Conservation (phyloP, 2,113 vertebrate species). For the Telmatochromis bifrenatus region DNA sequence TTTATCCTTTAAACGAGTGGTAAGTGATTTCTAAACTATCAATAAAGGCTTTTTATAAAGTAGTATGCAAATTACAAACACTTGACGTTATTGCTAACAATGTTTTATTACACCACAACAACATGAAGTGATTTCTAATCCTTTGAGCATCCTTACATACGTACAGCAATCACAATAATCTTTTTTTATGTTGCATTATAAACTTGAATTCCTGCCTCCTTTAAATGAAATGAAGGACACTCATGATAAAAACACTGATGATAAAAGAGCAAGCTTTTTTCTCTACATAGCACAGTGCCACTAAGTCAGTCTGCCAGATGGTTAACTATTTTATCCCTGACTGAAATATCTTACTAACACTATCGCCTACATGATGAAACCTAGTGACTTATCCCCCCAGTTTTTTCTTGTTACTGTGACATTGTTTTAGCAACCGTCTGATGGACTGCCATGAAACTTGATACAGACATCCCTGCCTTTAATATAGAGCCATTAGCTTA, state of each 20-base stretch:
- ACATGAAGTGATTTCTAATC: background rate
- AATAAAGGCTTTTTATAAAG: background rate
- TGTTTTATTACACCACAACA: background rate
- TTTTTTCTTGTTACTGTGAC: background rate
- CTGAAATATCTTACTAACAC: background rate
- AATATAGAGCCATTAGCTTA: background rate
- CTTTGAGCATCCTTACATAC: background rate
- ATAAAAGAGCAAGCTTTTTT: background rate
- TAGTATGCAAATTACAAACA: background rate
- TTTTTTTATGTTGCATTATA: background rate
- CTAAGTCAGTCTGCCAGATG: background rate
- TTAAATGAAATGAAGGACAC: background rate
- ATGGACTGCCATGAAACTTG: background rate
- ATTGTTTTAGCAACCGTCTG: background rate
- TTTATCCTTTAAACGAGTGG: background rate
- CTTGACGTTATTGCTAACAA: background rate
- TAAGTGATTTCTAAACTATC: background rate
- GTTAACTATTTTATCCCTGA: background rate
- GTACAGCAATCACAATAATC: background rate
- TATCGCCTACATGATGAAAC: background rate
- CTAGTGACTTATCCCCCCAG: background rate
- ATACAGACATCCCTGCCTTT: background rate
- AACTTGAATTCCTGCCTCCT: background rate
- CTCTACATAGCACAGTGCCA: background rate
- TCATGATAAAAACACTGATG: background rate